Conservation (phyloP, 2,113 vertebrate species). For the Pseudorectes ferrugineus region DNA sequence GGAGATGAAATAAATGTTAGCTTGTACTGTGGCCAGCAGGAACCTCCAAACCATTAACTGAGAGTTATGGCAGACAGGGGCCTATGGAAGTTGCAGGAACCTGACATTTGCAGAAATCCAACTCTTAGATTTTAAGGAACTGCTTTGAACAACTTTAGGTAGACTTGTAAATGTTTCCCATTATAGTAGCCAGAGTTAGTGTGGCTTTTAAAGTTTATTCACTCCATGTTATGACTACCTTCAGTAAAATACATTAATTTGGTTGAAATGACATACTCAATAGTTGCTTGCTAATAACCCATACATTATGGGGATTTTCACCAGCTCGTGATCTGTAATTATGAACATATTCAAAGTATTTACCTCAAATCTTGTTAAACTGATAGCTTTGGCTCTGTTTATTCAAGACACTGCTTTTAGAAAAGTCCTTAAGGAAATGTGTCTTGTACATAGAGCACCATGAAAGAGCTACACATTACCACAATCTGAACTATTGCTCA, state of each 20-base stretch:
- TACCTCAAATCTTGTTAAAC: not conserved
- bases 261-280: not conserved
- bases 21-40: not conserved
- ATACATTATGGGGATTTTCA: not conserved
- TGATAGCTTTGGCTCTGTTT: not conserved
- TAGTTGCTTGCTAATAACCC: not conserved
- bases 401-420: not conserved
- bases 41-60: not conserved
- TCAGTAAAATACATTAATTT: not conserved
- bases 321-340: not conserved
- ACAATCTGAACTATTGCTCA: conserved; percentile 28
- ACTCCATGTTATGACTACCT: not conserved
- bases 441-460: not conserved
- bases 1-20: not conserved
- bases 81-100: not conserved
- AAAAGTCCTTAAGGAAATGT: not conserved
- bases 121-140: not conserved
- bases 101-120: not conserved
- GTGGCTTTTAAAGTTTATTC: not conserved
- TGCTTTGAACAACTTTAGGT: not conserved
- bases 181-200: not conserved
- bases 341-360: not conserved
- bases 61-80: not conserved
- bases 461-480: not conserved
- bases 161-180: not conserved